Percentiles rank a stretch among this genome's conserved stretches.
Evolutionary conservation across 2,797 vertebrate species (phyloP).

Genomic region (Threskiornis aethiopicus): DNA sequence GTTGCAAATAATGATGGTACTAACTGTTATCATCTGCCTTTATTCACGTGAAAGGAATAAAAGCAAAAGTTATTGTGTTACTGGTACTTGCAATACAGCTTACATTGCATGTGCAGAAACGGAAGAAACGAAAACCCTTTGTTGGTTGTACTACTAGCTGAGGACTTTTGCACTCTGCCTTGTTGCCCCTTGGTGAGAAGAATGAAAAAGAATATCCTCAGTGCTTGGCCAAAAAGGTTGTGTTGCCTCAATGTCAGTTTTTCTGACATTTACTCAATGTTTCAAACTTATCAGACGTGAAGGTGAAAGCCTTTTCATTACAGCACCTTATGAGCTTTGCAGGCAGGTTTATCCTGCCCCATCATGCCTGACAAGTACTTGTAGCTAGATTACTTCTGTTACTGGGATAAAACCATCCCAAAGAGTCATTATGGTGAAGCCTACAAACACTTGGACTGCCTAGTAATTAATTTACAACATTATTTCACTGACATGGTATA

Average conservation of each 20-base stretch:
- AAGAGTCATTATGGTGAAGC: background rate
- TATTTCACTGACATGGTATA: background rate
- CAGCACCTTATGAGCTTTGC: background rate
- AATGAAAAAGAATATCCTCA: background rate
- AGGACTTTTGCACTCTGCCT: background rate
- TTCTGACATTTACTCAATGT: background rate
- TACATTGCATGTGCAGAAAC: background rate
- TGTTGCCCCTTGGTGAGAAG: background rate
- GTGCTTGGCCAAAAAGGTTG: background rate
- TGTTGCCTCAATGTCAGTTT: background rate
- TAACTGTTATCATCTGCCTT: background rate
- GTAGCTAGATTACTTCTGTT: background rate
- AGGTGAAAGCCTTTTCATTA: background rate
- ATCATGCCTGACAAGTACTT: background rate
- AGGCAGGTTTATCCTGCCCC: background rate
- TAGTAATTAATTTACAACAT: background rate
- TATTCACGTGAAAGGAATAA: background rate
- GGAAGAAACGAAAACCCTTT: background rate
- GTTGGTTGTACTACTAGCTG: background rate
- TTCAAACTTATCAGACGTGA: background rate
- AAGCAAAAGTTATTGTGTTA: background rate
- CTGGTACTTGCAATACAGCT: background rate
- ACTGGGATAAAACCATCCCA: background rate
- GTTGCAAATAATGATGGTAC: background rate
- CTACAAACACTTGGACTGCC: background rate